These are phyloP conservation scores for Scartelaos histophorus DNA, from an alignment of 2,113 vertebrate species.

Conservation along the genomic window DNA sequence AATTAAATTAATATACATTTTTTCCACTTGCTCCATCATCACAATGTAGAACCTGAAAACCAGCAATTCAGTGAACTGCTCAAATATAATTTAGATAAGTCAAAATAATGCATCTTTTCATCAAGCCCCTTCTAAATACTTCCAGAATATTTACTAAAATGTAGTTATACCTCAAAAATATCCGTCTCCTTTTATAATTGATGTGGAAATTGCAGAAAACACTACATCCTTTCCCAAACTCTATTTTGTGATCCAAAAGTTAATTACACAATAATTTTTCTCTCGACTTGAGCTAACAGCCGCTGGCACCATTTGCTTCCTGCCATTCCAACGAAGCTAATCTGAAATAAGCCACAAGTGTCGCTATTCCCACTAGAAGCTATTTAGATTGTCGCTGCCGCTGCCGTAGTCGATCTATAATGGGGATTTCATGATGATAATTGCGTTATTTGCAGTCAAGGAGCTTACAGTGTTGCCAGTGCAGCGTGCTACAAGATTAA, in stretches of 20 bases:
- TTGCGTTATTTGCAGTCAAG: constrained; percentile 19
- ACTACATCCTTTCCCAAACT: too few relatives aligned
- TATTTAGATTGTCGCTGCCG: constrained; percentile 10
- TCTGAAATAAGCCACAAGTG: constrained; percentile 19
- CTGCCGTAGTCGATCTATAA: constrained; percentile 12
- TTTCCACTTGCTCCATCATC: too few relatives aligned
- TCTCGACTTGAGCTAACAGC: neutral
- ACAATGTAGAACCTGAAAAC: too few relatives aligned
- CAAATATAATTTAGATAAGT: too few relatives aligned
- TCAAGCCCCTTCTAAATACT: too few relatives aligned
- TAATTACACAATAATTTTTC: neutral
- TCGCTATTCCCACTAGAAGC: constrained; percentile 19
- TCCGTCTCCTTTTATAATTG: too few relatives aligned
- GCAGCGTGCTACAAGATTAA: constrained; percentile 40
- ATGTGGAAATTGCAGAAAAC: too few relatives aligned
- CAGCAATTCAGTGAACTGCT: too few relatives aligned
- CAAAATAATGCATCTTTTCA: too few relatives aligned
- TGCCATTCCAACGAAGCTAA: constrained; percentile 19
- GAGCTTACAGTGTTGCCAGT: constrained; percentile 37
- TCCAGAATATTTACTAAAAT: too few relatives aligned
- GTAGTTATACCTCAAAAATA: too few relatives aligned
- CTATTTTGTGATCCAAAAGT: neutral
- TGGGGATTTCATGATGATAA: constrained; percentile 22
- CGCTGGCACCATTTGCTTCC: constrained; percentile 17
- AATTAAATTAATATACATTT: too few relatives aligned